phyloP scores from a whole-genome alignment of 2,113 vertebrate genomes.

The Emydocephalus ijimae region DNA sequence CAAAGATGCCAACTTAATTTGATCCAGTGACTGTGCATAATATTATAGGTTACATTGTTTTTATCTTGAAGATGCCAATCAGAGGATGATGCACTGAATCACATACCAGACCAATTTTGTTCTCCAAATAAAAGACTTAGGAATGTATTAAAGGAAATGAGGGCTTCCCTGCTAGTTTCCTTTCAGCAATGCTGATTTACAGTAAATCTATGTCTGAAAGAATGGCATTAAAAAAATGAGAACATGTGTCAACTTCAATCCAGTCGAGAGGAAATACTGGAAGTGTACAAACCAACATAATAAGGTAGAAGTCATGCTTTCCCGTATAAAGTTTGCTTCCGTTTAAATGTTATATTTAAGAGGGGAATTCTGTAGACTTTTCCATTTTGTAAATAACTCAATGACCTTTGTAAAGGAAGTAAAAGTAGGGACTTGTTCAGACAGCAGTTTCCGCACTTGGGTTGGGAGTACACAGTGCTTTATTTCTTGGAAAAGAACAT shows the following conservation, averaged over 20 bases:
- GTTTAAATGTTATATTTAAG: conserved; percentile 23
- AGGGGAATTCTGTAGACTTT: conserved; percentile 13
- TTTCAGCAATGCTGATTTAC: conserved; percentile 47
- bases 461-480: not conserved
- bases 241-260: conserved; percentile 40
- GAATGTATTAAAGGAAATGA: conserved; percentile 58
- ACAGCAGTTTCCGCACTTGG: conserved; percentile 5
- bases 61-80: conserved; percentile 40
- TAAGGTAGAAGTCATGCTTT: not conserved
- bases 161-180: conserved; percentile 50
- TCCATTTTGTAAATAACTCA: conserved; percentile 6
- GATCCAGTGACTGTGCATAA: conserved; percentile 40
- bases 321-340: conserved; percentile 38
- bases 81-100: conserved; percentile 52
- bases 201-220: conserved; percentile 34
- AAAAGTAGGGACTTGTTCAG: conserved; percentile 19
- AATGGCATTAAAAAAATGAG: conserved; percentile 39
- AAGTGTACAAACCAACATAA: not conserved
- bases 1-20: conserved; percentile 50
- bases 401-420: conserved; percentile 53
- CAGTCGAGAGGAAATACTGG: conserved; percentile 31
- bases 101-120: conserved; percentile 41
- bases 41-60: conserved; percentile 24
- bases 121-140: conserved; percentile 46
- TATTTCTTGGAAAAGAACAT: not conserved